A percentile compares a stretch with the other conserved stretches of the same genome.
These are phyloP conservation scores for Centrocercus urophasianus DNA, from an alignment of 2,113 vertebrate genomes.

Conservation along the genomic window DNA sequence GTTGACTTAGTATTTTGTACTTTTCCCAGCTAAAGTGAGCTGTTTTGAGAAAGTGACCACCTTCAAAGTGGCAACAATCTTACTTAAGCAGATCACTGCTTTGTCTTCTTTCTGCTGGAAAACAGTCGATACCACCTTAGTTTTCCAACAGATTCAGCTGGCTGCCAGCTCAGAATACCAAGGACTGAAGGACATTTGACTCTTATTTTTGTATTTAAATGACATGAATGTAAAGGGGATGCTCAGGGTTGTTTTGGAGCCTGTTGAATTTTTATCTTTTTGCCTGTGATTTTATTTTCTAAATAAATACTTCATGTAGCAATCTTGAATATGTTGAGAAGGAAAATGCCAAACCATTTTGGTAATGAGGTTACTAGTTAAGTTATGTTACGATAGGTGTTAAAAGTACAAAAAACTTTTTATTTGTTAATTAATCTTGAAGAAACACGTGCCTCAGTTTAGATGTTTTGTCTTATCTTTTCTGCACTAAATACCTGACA, in stretches of 20 bases:
- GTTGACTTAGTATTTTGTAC: constrained; percentile 75
- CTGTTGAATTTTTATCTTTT: constrained; percentile 85
- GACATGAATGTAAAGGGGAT: constrained; percentile 93
- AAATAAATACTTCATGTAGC: constrained; percentile 79
- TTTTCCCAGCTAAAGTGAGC: constrained; percentile 67
- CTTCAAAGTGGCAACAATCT: constrained; percentile 65
- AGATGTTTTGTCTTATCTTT: constrained; percentile 81
- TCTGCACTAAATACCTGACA: constrained; percentile 82
- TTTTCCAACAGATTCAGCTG: constrained; percentile 69
- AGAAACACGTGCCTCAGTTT: constrained; percentile 85
- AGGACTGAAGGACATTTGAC: constrained; percentile 77
- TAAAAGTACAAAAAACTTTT: constrained; percentile 74
- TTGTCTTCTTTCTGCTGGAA: constrained; percentile 60
- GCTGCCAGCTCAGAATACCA: constrained; percentile 68
- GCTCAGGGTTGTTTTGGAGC: constrained; percentile 91
- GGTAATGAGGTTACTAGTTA: constrained; percentile 72
- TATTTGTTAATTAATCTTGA: constrained; percentile 81
- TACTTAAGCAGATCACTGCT: constrained; percentile 64
- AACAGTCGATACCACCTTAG: constrained; percentile 54
- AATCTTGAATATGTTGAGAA: constrained; percentile 77
- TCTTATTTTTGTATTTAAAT: constrained; percentile 86
- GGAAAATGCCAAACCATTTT: constrained; percentile 77
- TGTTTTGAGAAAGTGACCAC: constrained; percentile 63
- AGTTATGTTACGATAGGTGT: constrained; percentile 76
- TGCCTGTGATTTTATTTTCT: constrained; percentile 81